Evolutionary conservation across 2,888 invertebrate species (phyloP).

Genomic region (Monochamus alternatus): DNA sequence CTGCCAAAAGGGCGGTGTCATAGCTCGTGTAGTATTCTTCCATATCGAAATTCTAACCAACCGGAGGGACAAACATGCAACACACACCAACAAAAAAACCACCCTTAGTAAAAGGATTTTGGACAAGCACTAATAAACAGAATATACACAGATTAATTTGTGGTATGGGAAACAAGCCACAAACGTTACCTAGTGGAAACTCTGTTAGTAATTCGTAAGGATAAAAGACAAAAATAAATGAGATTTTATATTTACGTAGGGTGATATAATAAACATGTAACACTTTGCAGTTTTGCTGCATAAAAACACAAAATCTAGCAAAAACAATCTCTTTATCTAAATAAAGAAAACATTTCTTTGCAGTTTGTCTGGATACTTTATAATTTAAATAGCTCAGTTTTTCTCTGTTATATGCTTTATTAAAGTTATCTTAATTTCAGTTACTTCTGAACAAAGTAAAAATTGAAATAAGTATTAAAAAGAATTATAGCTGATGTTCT

Average conservation of each 20-base stretch:
- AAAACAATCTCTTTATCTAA: no score
- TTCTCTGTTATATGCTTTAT: no score
- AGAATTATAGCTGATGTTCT: no score
- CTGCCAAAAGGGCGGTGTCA: conserved; percentile 95
- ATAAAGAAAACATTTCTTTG: no score
- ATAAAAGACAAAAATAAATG: not conserved
- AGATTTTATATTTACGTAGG: not conserved
- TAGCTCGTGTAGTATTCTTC: conserved; percentile 98
- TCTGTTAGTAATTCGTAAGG: conserved; percentile 17
- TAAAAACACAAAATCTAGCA: no score
- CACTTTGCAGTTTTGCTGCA: no score
- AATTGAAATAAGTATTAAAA: no score
- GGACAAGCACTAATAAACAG: conserved; percentile 47
- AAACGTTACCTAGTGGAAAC: conserved; percentile 27
- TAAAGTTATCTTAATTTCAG: no score
- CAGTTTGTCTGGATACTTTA: no score
- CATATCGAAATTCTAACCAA: conserved; percentile 86
- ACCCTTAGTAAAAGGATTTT: conserved; percentile 52
- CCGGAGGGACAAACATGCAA: conserved; percentile 50
- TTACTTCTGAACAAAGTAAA: no score
- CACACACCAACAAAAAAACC: conserved; percentile 48
- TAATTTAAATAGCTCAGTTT: no score
- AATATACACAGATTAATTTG: conserved; percentile 44
- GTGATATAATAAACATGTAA: no score
- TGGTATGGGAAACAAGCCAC: conserved; percentile 23